Conservation (phyloP, 2,113 vertebrate genomes). For the Zapus hudsonius region DNA sequence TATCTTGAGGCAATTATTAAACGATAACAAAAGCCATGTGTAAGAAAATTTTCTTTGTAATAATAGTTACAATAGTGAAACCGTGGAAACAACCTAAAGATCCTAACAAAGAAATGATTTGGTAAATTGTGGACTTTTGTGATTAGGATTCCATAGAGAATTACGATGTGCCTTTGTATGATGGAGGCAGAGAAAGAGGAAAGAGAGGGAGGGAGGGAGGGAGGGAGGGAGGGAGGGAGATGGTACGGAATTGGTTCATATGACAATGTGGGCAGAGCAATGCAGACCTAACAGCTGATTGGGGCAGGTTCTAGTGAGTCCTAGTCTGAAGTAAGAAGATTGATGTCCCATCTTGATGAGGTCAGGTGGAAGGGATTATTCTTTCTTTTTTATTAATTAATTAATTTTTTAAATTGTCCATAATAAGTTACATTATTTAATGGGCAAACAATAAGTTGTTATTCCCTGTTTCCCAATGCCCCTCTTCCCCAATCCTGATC, state of each 20-base stretch:
- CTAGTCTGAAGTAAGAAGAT: background rate
- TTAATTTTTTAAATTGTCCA: too few species aligned
- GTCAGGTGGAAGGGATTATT: background rate
- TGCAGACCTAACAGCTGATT: background rate
- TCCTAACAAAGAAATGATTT: background rate
- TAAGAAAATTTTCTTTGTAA: constrained; percentile 5
- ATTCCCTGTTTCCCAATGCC: too few species aligned
- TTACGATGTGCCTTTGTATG: background rate
- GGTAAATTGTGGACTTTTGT: background rate
- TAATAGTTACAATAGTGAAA: constrained; percentile 28
- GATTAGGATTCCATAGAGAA: background rate
- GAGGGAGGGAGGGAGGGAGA: background rate
- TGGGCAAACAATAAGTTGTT: too few species aligned
- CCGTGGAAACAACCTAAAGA: background rate
- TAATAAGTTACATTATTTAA: too few species aligned
- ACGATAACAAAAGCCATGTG: constrained; percentile 54
- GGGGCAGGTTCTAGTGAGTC: too few species aligned
- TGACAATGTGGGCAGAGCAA: background rate
- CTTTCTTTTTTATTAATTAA: too few species aligned
- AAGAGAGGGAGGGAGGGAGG: background rate
- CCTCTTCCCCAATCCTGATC: too few species aligned
- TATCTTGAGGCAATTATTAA: constrained; percentile 53
- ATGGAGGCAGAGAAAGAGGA: background rate
- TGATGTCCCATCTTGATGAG: background rate
- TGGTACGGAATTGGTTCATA: background rate